A percentile compares a stretch with the other conserved stretches of the same genome.
These are phyloP conservation scores for Rhamnusium bicolor DNA, from an alignment of 2,888 invertebrate genomes.

Conservation along the genomic window DNA sequence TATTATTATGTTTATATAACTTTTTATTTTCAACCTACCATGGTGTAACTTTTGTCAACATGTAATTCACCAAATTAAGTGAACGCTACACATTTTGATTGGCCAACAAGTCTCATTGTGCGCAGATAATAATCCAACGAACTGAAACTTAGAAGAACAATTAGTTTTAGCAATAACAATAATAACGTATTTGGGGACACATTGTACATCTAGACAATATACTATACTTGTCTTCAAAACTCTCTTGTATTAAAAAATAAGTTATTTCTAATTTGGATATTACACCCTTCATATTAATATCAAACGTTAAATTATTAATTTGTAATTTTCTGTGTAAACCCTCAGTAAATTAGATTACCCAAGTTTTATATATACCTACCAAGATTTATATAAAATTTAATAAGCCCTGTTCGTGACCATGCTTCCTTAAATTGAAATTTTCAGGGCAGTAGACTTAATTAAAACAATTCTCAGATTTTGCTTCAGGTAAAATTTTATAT, in stretches of 20 bases:
- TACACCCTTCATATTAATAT: not conserved
- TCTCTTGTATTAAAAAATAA: not conserved
- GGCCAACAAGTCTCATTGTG: no score
- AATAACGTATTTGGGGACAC: no score
- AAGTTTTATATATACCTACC: not conserved
- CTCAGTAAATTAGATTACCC: not conserved
- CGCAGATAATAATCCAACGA: no score
- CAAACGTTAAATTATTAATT: constrained; percentile 6
- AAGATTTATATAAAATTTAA: constrained; percentile 5
- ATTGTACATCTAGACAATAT: no score
- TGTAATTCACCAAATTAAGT: no score
- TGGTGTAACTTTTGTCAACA: no score
- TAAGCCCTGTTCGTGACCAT: not conserved
- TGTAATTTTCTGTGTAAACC: not conserved
- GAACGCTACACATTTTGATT: no score
- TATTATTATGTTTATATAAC: no score
- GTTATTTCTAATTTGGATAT: not conserved
- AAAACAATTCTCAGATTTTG: constrained; percentile 2
- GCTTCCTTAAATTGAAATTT: not conserved
- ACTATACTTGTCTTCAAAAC: not conserved
- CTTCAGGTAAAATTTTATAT: not conserved
- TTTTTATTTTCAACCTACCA: no score
- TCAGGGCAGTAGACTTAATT: not conserved
- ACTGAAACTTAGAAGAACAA: no score
- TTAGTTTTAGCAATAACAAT: no score